phyloP scores from a whole-genome alignment of 2,888 invertebrate species.

The Lithophane leautieri region DNA sequence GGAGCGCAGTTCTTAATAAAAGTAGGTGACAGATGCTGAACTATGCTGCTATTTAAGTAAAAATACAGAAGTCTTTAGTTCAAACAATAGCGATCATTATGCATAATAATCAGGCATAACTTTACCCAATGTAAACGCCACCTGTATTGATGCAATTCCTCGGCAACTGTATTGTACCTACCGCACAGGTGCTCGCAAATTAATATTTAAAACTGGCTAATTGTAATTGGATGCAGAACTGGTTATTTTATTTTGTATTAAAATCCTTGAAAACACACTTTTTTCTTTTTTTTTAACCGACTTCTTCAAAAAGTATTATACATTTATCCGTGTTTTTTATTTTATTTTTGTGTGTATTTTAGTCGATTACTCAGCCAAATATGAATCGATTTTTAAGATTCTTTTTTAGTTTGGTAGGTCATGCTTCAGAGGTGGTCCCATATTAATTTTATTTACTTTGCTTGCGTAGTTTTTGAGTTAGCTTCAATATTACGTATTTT shows the following conservation, averaged over 20 bases:
- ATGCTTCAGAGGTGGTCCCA: too few relatives aligned
- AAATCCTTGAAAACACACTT: constrained; percentile 29
- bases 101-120: neutral
- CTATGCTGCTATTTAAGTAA: neutral
- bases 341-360: too few relatives aligned
- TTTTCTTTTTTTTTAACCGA: too few relatives aligned
- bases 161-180: constrained; percentile 34
- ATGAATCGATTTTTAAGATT: too few relatives aligned
- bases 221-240: constrained; percentile 42
- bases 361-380: too few relatives aligned
- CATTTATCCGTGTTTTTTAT: too few relatives aligned
- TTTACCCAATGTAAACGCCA: constrained; percentile 11
- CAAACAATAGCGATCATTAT: neutral
- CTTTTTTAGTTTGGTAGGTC: too few relatives aligned
- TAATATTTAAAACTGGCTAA: constrained; percentile 25
- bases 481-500: too few relatives aligned
- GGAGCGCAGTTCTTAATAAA: neutral
- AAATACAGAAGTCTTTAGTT: neutral
- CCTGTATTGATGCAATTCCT: constrained; percentile 31
- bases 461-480: too few relatives aligned
- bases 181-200: constrained; percentile 36
- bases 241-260: constrained; percentile 29
- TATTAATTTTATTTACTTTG: too few relatives aligned
- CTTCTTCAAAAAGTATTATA: too few relatives aligned
- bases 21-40: neutral